Base-by-base conservation (phyloP, 2,888 invertebrate species). In the Hirtodrosophila duncani region DNA sequence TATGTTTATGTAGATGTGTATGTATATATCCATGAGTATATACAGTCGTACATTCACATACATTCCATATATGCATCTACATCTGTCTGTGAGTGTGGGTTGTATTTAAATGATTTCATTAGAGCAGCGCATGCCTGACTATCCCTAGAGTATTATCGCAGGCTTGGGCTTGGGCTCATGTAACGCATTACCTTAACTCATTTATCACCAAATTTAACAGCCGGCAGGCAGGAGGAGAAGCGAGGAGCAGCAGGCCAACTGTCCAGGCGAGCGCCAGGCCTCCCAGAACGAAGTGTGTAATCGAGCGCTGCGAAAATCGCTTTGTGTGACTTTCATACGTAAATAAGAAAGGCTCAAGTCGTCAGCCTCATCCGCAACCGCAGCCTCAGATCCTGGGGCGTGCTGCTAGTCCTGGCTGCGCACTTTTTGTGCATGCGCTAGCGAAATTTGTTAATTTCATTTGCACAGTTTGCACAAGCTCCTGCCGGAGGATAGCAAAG, bases 271-370 rank as follows among this genome's bases (percentile, higher is more conserved):
- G 31, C 20, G 8, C 9, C 14, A 7, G 7, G 7, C 34, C n/a
- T n/a, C 8, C 8, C n/a, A 11, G 10, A 8, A 14, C n/a, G 10
- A 23, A 39, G 21, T 33, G 62, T 50, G 63, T 60, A 71, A 71
- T 71, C 79, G 70, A 74, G 70, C 70, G 70, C 51, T 50, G 48
- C 43, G 48, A 39, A 79, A 72, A 75, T 79, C 68, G 71, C 68
- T 75, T 75, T 72, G 77, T 72, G 80, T 79, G 80, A 72, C 80
- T 72, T 65, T 67, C 80, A 79, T 72, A 75, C 72, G 62, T 71
- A 72, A 72, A 75, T 79, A 79, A 63, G 57, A 27, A 48, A 48
- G 50, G 42, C 41, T 59, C 39, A 45, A 43, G 44, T 41, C 34
- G n/a, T 16, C 23, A 3, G 9, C 29, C 5, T 24, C 5, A 3